Evolutionary conservation across 2,888 invertebrate genomes (phyloP), one percentile per base, ranked within the genome.

Genomic region (Apomyelois bistriatella): DNA sequence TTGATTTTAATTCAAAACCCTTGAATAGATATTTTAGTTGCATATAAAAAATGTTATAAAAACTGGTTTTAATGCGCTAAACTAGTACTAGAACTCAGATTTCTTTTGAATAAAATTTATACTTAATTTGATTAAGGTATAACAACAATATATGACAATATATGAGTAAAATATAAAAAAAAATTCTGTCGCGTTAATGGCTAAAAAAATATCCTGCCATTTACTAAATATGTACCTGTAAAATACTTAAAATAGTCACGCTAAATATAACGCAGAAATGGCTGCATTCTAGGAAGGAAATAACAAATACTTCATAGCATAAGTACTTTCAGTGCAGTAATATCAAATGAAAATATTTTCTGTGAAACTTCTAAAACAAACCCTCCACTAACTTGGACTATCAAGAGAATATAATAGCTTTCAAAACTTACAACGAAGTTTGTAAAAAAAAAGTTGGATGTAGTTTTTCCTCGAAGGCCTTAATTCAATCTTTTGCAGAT

Each of bases 301-400:
- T 37, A 37, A 48, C 37, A 50, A 50, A 50, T 16, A 15, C 41
- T 50, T 15, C 10, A 28, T 3, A 22, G 22, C 22, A 22, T 5
- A 22, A 36, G 17, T 49, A 38, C 30, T 43, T 42, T 43, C 28
- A 8, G 30, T 16, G 30, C 49, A 50, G 32, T 32, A 41, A 40
- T 40, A 50, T 50, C 38, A 40, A 50, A 32, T 50, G 49, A 50
- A 40, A 49, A 50, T 50, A 48, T 50, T 50, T 50, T 50, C 49
- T 13, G 40, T 40, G 30, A 32, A 50, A 50, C 40, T 50, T 50
- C 38, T 38, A 50, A 38, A 46, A 46, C 46, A 46, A 46, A 32
- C 46, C 46, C 32, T 46, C 46, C n/a, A 10, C 10, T 28, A 50
- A 50, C 49, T 50, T 50, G 38, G 41, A 50, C 49, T 50, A 40